Conservation (phyloP, 2,888 invertebrate genomes). For the Strigamia transsilvanica region DNA sequence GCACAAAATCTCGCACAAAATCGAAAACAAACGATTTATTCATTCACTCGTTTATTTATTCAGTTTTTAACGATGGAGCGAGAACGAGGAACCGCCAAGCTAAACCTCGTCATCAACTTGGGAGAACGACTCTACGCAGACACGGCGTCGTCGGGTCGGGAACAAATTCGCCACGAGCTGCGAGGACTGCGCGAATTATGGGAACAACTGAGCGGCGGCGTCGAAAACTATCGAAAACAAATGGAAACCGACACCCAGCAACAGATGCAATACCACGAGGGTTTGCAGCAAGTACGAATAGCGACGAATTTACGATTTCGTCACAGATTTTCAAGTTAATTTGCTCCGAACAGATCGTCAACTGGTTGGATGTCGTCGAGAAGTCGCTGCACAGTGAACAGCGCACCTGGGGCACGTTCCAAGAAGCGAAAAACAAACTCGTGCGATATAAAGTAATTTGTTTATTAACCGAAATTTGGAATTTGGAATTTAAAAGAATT, state of each 20-base stretch:
- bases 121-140: slow-evolving; percentile 92
- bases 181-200: slow-evolving; percentile 82
- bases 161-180: slow-evolving; percentile 85
- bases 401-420: slow-evolving; percentile 74
- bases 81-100: slow-evolving; percentile 82
- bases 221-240: slow-evolving; percentile 83
- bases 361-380: slow-evolving; percentile 88
- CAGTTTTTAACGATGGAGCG: slow-evolving; percentile 71
- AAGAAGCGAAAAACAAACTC: slow-evolving; percentile 83
- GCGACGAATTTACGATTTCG: slow-evolving; percentile 24
- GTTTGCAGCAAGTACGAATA: slow-evolving; percentile 73
- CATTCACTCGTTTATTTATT: slow-evolving; percentile 46
- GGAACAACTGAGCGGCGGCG: slow-evolving; percentile 85
- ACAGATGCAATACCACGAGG: slow-evolving; percentile 85
- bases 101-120: slow-evolving; percentile 76
- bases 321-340: neutral
- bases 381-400: slow-evolving; percentile 66
- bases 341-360: slow-evolving; percentile 65
- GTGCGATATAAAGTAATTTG: slow-evolving; percentile 76
- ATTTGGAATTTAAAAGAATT: neutral
- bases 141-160: slow-evolving; percentile 89
- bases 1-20: no score
- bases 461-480: neutral
- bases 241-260: slow-evolving; percentile 84
- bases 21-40: no score